These are phyloP conservation scores for Acinonyx jubatus DNA, from an alignment of 2,113 vertebrate species.

Conservation along the genomic window DNA sequence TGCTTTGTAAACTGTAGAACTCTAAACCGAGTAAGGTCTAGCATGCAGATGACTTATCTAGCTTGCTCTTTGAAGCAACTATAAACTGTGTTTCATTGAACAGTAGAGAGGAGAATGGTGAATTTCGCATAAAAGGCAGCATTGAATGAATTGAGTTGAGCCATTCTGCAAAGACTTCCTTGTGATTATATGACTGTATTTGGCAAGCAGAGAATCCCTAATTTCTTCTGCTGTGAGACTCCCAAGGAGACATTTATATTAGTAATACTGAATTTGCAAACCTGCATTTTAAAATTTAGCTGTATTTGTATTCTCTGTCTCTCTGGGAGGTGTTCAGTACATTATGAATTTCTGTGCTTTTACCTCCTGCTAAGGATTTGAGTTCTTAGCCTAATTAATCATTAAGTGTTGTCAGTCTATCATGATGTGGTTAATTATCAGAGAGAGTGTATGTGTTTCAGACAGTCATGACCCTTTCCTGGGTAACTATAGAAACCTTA, in stretches of 20 bases:
- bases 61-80: not conserved
- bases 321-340: slow-evolving; percentile 63
- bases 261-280: slow-evolving; percentile 71
- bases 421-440: slow-evolving; percentile 85
- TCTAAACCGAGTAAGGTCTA: not conserved
- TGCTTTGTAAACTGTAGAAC: not conserved
- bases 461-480: slow-evolving; percentile 81
- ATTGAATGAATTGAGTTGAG: not conserved
- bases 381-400: slow-evolving; percentile 85
- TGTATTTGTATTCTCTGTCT: slow-evolving; percentile 74
- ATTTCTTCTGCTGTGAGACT: slow-evolving; percentile 52
- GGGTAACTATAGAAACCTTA: slow-evolving; percentile 88
- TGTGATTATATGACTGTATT: slow-evolving; percentile 42
- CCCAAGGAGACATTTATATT: slow-evolving; percentile 61
- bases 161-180: not conserved
- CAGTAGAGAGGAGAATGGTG: not conserved
- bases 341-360: slow-evolving; percentile 75
- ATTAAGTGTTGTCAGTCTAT: slow-evolving; percentile 84
- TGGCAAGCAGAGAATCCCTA: slow-evolving; percentile 9
- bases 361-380: slow-evolving; percentile 82
- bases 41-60: not conserved
- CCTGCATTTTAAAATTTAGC: slow-evolving; percentile 71
- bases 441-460: slow-evolving; percentile 79
- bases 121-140: not conserved
- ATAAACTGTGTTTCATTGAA: not conserved